These are phyloP conservation scores for Carcharodon carcharias DNA, from an alignment of 2,797 vertebrate species.

Conservation along the genomic window DNA sequence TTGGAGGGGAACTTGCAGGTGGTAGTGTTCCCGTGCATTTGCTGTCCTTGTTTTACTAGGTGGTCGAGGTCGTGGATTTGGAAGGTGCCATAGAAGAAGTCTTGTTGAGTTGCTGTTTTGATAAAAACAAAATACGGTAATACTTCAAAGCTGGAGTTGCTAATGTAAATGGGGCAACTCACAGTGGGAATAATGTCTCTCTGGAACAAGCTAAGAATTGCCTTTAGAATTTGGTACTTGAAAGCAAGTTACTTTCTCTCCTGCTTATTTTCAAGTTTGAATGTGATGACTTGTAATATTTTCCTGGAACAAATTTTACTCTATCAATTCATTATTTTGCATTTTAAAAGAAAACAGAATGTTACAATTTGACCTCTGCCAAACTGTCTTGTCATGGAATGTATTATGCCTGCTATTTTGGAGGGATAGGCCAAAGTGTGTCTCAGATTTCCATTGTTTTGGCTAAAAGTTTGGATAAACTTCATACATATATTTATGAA, in stretches of 20 bases:
- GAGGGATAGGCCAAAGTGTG: not conserved
- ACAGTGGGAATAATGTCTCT: not conserved
- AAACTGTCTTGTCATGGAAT: not conserved
- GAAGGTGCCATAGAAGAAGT: too few relatives aligned
- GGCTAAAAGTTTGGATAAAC: not conserved
- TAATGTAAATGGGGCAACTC: not conserved
- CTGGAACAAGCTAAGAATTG: not conserved
- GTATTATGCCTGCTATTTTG: not conserved
- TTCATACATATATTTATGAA: not conserved
- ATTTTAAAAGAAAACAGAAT: not conserved
- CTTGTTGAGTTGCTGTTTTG: too few relatives aligned
- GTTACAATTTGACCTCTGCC: not conserved
- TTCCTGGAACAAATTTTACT: not conserved
- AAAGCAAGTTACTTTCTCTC: not conserved
- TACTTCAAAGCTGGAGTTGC: not conserved
- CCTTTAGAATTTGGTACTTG: not conserved
- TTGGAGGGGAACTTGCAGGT: too few relatives aligned
- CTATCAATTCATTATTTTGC: not conserved
- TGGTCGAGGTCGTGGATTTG: too few relatives aligned
- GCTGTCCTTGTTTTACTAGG: too few relatives aligned
- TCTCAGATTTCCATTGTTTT: not conserved
- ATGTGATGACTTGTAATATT: not conserved
- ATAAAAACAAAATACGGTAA: not conserved
- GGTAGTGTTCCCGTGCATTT: too few relatives aligned
- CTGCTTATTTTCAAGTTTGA: not conserved